Percentiles rank a stretch among this genome's conserved stretches.
Conservation (phyloP, 2,888 invertebrate genomes). For the Spicauda simplicius region DNA sequence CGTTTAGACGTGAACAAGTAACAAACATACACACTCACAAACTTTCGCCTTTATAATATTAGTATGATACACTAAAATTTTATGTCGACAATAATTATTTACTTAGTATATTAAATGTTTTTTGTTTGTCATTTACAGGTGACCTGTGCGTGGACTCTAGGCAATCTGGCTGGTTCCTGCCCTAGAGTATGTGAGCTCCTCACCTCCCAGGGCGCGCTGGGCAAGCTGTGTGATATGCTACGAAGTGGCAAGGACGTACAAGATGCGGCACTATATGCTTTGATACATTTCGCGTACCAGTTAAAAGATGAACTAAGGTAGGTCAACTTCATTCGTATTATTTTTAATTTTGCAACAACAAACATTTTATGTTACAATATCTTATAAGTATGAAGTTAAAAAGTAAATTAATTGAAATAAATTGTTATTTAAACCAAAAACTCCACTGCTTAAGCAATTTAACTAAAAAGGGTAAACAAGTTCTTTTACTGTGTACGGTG, state of each 20-base stretch:
- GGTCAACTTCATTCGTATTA: not conserved
- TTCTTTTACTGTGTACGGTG: no score
- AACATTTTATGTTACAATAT: no score
- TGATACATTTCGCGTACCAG: constrained; percentile 60
- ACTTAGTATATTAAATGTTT: not conserved
- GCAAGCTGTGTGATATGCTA: constrained; percentile 52
- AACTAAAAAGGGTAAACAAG: no score
- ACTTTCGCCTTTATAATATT: no score
- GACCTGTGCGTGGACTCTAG: constrained; percentile 68
- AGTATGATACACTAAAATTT: no score
- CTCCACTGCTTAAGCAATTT: no score
- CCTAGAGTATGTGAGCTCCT: constrained; percentile 51
- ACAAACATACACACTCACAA: no score
- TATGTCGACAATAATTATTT: no score
- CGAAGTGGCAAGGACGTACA: constrained; percentile 49
- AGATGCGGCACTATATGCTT: constrained; percentile 62
- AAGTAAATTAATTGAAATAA: no score
- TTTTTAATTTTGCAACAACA: not conserved
- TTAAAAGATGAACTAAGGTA: constrained; percentile 62
- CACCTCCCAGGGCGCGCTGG: constrained; percentile 58
- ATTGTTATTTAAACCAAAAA: no score
- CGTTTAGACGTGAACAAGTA: no score
- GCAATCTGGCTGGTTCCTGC: constrained; percentile 67
- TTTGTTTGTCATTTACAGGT: constrained; percentile 51
- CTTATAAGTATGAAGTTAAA: no score